Evolutionary conservation across 2,888 invertebrate species (phyloP), one percentile per base, ranked within the genome.

Genomic region (Dicycla oo): DNA sequence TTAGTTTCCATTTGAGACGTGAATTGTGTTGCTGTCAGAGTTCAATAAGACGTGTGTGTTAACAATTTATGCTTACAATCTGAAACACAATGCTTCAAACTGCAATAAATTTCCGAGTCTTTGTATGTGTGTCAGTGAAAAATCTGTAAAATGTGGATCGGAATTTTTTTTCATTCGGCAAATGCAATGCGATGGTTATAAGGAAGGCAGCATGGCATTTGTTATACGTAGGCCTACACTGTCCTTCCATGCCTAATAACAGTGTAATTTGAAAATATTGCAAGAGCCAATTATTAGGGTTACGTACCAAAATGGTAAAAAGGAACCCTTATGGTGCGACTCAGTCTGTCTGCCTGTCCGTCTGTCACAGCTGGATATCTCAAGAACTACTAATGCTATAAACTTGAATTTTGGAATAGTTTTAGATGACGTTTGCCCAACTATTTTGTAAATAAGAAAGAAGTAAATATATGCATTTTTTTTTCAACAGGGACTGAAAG

Each of bases 61-160:
- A 51, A 20, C 38, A 73, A 58, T 58, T 51, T 51, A 51, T 3
- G 7, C 26, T 6, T 3, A 8, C 8, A 23, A 3, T 26, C 38
- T 49, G 26, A 8, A 51, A 30, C 38, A 57, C 66, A 73, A 73
- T 66, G 49, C 49, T 57, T 43, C 13, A 11, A 67, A 51, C 6
- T 47, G 23, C 11, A 43, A 56, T 75, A 75, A 45, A 67, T 54
- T 64, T 64, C 20, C 38, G n/a, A 13, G 11, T 45, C 49, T 75
- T 73, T 51, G 15, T 66, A 23, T 26, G 7, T 0, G 1, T 43
- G 20, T n/a, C n/a, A 57, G 15, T 7, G 23, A n/a, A 18, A 6
- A 30, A 23, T 49, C 8, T 67, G 0, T 23, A 5, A 0, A 26
- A 49, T n/a, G 5, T 18, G 47, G 3, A 20, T 26, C 7, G 7